Evolutionary conservation across 2,888 invertebrate species (phyloP), one percentile per base, ranked within the genome.

Genomic region (Notodonta ziczac): DNA sequence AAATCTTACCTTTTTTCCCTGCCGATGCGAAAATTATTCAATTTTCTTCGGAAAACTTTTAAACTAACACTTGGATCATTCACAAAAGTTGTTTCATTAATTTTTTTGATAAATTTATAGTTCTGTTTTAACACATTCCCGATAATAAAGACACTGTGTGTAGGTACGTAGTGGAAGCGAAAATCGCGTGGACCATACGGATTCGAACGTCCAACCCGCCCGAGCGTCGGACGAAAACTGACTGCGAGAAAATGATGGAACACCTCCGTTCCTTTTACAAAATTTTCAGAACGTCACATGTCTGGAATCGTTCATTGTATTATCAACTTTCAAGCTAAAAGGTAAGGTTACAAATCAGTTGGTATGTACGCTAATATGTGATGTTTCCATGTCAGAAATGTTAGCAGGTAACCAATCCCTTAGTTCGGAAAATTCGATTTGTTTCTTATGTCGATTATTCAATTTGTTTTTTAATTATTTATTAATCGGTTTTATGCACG

Each of bases 191-290:
- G 24, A 50, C n/a, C 14, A 3, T 3, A 0, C 5, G 16, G 13
- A 60, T 51, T n/a, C 13, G 58, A 51, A 78, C 86, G 84, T 80
- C 84, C 74, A 63, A 35, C 53, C 66, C 39, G 54, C 59, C 51
- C 60, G 57, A 77, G 69, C 61, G 80, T 62, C 77, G 64, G 66
- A 66, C 77, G 81, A 72, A 74, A 77, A 88, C 88, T 87, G 84
- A 73, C 73, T 63, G 54, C 67, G 81, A 82, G 83, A 75, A 84
- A 86, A 85, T 85, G 79, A 85, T 83, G 77, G 80, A 87, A 86
- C 86, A 87, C 86, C 86, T 85, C 77, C 70, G 73, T 75, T 73
- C 76, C 69, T 62, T 66, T 65, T 69, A 65, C 63, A 51, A 70
- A 80, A 72, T 64, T 77, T 68, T 63, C 54, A 77, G 65, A 78